These are phyloP conservation scores for Kryptopterus vitreolus DNA, from an alignment of 2,797 vertebrate genomes.

Conservation along the genomic window DNA sequence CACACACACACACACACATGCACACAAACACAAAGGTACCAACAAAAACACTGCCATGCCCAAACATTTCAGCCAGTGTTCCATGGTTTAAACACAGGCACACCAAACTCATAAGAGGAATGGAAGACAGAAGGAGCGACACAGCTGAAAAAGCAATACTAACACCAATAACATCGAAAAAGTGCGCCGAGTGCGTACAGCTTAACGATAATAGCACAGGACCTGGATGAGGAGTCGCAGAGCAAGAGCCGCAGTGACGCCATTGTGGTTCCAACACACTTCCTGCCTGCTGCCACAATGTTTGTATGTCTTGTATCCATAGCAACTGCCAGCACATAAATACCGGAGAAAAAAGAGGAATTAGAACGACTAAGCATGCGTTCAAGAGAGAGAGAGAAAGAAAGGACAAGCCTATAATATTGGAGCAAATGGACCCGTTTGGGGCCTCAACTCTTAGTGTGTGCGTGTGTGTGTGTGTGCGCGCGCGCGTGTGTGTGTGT, in stretches of 20 bases:
- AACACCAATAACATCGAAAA: constrained; percentile 63
- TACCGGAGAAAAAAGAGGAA: constrained; percentile 64
- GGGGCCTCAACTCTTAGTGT: constrained; percentile 51
- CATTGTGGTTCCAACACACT: constrained; percentile 82
- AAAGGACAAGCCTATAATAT: constrained; percentile 52
- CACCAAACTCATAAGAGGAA: not conserved
- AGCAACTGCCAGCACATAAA: constrained; percentile 78
- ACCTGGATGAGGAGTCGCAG: constrained; percentile 65
- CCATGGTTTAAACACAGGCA: constrained; percentile 24
- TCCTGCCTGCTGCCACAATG: constrained; percentile 81
- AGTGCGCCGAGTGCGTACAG: constrained; percentile 63
- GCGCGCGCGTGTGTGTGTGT: too few species aligned
- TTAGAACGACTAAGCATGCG: too few species aligned
- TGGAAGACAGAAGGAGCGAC: constrained; percentile 36
- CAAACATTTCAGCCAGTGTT: constrained; percentile 33
- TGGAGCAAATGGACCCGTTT: constrained; percentile 65
- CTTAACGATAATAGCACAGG: constrained; percentile 69
- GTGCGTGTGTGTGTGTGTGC: too few species aligned
- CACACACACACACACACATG: constrained; percentile 18
- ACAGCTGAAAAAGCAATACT: constrained; percentile 77
- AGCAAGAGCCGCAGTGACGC: constrained; percentile 81
- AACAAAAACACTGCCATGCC: constrained; percentile 26
- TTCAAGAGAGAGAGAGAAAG: constrained; percentile 56
- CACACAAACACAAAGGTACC: constrained; percentile 5
- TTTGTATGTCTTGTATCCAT: constrained; percentile 80